phyloP scores from a whole-genome alignment of 2,113 vertebrate genomes.

The Tretioscincus oriximinensis region DNA sequence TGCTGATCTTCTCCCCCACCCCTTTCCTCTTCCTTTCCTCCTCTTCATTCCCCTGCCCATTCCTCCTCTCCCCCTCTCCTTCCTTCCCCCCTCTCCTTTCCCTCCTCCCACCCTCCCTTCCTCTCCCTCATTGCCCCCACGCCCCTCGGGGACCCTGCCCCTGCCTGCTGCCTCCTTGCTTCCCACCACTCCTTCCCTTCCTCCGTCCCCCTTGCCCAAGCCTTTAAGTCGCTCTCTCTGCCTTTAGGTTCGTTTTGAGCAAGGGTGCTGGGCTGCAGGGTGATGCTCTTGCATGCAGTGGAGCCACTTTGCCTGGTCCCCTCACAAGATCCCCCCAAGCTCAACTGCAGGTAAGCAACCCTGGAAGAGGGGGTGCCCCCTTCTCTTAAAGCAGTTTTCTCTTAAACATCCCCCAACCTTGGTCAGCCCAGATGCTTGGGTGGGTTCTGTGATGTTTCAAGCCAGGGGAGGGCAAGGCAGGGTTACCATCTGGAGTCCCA shows the following conservation, averaged over 20 bases:
- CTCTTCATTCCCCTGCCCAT: neutral
- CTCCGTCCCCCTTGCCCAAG: neutral
- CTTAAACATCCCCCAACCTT: no score
- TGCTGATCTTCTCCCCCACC: neutral
- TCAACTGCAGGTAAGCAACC: constrained; percentile 9
- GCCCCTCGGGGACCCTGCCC: no score
- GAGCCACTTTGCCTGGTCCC: neutral
- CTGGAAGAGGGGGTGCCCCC: no score
- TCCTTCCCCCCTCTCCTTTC: neutral
- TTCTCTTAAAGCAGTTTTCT: no score
- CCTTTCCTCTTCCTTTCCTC: neutral
- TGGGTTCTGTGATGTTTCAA: neutral
- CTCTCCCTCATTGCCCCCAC: no score
- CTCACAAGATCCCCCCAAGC: neutral
- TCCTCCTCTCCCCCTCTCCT: neutral
- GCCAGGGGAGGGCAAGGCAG: no score
- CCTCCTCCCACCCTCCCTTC: neutral
- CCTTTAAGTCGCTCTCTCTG: neutral
- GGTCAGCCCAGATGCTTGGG: neutral
- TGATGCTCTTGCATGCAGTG: neutral
- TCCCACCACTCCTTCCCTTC: no score
- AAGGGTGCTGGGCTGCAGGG: neutral
- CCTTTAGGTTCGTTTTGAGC: constrained; percentile 11
- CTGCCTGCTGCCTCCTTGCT: no score
- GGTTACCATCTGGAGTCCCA: no score